phyloP scores from a whole-genome alignment of 2,113 vertebrate genomes.

The Callithrix jacchus region DNA sequence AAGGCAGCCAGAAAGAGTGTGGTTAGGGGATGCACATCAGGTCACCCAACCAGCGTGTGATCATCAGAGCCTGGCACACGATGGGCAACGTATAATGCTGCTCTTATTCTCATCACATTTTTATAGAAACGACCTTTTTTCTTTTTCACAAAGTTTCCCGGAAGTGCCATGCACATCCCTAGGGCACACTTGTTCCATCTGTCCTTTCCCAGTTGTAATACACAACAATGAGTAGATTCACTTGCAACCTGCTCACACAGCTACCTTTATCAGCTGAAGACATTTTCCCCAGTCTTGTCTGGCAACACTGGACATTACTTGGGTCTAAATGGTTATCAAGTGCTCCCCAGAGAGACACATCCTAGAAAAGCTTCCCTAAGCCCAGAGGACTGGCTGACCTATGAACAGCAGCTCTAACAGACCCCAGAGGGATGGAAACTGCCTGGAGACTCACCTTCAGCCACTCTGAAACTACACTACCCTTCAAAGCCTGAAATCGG shows the following conservation, averaged over 20 bases:
- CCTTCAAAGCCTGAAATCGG: rapidly evolving
- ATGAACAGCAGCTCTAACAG: neutral
- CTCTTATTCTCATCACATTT: neutral
- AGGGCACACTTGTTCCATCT: rapidly evolving
- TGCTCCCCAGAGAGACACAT: neutral
- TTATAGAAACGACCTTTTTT: neutral
- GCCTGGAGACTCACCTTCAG: rapidly evolving
- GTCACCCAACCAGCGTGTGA: rapidly evolving
- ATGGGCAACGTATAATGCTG: rapidly evolving
- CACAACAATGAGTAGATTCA: rapidly evolving
- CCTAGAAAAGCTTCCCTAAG: neutral
- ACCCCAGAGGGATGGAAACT: too few relatives aligned
- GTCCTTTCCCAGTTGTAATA: rapidly evolving
- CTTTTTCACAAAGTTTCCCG: neutral
- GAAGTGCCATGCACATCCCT: rapidly evolving
- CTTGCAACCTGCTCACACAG: neutral
- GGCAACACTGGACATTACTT: rapidly evolving
- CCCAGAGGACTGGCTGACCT: rapidly evolving
- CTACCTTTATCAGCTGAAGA: neutral
- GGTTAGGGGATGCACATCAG: rapidly evolving
- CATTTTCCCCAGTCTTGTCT: rapidly evolving
- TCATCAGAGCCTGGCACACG: neutral
- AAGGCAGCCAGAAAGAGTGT: neutral
- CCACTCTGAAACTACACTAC: neutral
- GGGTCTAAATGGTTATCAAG: too few relatives aligned